Percentiles rank a stretch among this genome's conserved stretches.
These are phyloP conservation scores for Bufotes viridis DNA, from an alignment of 2,797 vertebrate genomes.

Conservation along the genomic window DNA sequence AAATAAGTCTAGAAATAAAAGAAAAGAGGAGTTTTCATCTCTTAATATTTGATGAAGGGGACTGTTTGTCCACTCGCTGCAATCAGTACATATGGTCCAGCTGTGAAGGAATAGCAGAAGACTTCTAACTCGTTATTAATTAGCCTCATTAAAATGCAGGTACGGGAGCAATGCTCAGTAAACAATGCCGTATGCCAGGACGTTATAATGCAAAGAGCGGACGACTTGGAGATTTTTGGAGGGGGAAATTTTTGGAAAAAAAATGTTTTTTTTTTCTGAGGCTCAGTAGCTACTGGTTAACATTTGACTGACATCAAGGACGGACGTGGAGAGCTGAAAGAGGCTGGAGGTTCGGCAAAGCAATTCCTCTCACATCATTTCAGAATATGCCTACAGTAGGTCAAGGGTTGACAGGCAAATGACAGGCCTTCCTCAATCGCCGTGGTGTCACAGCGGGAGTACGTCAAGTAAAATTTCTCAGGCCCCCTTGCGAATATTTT, in stretches of 20 bases:
- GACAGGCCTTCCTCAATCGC: constrained; percentile 87
- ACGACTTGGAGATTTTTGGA: constrained; percentile 51
- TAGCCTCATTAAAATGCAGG: constrained; percentile 86
- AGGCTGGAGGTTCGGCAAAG: constrained; percentile 70
- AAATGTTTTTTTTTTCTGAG: constrained; percentile 64
- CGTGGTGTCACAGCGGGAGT: constrained; percentile 83
- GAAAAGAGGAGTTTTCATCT: constrained; percentile 60
- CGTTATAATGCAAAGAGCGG: constrained; percentile 77
- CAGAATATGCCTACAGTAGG: constrained; percentile 79
- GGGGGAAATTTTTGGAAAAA: constrained; percentile 72
- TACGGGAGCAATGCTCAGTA: constrained; percentile 80
- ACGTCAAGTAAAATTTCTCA: constrained; percentile 80
- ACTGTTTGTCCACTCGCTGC: constrained; percentile 76
- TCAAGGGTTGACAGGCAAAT: constrained; percentile 88
- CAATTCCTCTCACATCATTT: constrained; percentile 81
- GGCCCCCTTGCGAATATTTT: constrained; percentile 76
- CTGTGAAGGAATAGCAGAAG: constrained; percentile 80
- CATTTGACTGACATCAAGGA: constrained; percentile 85
- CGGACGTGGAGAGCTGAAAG: constrained; percentile 76
- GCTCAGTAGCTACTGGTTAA: constrained; percentile 77
- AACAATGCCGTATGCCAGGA: constrained; percentile 84
- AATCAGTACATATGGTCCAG: constrained; percentile 87
- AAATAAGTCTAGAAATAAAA: neutral
- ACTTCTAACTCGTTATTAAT: constrained; percentile 85
- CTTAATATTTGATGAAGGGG: constrained; percentile 72